Evolutionary conservation across 2,888 invertebrate species (phyloP).

Genomic region (Phortica okadai): DNA sequence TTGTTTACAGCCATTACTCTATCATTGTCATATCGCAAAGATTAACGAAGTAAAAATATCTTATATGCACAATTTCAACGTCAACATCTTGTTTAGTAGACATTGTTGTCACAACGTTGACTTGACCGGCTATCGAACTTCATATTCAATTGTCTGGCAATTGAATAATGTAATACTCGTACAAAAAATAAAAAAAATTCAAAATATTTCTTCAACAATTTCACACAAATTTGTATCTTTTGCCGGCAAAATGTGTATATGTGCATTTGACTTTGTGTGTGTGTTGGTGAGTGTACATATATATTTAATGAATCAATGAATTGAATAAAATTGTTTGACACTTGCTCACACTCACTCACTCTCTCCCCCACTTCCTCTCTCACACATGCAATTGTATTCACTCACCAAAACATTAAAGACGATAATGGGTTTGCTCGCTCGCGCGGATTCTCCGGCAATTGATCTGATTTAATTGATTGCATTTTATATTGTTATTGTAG

Average conservation of each 20-base stretch:
- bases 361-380: background rate
- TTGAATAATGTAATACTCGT: background rate
- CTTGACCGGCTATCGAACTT: slow-evolving; percentile 8
- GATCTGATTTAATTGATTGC: slow-evolving; percentile 72
- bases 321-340: background rate
- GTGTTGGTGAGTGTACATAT: background rate
- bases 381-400: slow-evolving; percentile 52
- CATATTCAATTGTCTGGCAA: background rate
- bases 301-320: slow-evolving; percentile 15
- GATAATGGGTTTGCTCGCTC: slow-evolving; percentile 80
- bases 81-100: background rate
- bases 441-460: slow-evolving; percentile 79
- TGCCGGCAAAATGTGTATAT: background rate
- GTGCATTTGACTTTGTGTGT: background rate
- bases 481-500: slow-evolving; percentile 44
- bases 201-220: no score
- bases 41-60: no score
- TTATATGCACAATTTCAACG: background rate
- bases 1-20: no score
- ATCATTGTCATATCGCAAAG: no score
- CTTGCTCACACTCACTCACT: background rate
- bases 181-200: no score
- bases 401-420: slow-evolving; percentile 80
- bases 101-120: background rate
- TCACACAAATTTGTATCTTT: no score